These are phyloP conservation scores for Takifugu bimaculatus DNA, from an alignment of 2,113 vertebrate genomes.

Conservation along the genomic window DNA sequence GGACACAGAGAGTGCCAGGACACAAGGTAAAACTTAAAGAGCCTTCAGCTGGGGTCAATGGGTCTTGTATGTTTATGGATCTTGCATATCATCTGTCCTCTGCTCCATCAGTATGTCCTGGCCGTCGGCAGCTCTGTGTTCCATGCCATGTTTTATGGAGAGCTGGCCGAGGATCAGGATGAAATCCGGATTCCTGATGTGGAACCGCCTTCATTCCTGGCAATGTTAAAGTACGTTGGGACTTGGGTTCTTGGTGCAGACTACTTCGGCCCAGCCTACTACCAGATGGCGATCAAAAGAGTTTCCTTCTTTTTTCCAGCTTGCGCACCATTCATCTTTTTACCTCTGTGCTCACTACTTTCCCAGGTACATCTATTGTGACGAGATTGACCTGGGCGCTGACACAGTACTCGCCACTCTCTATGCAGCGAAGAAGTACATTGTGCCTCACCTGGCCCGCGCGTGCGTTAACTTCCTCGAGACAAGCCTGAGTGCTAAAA, in stretches of 20 bases:
- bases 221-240: constrained; percentile 91
- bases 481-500: constrained; percentile 95
- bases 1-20: constrained; percentile 93
- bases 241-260: no score
- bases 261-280: background rate
- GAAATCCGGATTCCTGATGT: constrained; percentile 98
- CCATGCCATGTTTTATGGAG: constrained; percentile 98
- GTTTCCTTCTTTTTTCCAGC: no score
- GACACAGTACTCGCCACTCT: constrained; percentile 95
- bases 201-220: constrained; percentile 92
- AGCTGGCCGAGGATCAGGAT: constrained; percentile 96
- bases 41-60: background rate
- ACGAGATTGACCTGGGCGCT: constrained; percentile 95
- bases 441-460: constrained; percentile 92
- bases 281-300: no score
- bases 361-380: constrained; percentile 93
- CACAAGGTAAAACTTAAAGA: constrained; percentile 85
- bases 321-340: no score
- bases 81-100: background rate
- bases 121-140: constrained; percentile 98
- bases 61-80: background rate
- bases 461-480: constrained; percentile 96
- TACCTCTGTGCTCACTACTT: background rate
- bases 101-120: constrained; percentile 83
- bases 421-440: constrained; percentile 98